Evolutionary conservation across 2,888 invertebrate genomes (phyloP).

Genomic region (Catotricha subobsoleta): DNA sequence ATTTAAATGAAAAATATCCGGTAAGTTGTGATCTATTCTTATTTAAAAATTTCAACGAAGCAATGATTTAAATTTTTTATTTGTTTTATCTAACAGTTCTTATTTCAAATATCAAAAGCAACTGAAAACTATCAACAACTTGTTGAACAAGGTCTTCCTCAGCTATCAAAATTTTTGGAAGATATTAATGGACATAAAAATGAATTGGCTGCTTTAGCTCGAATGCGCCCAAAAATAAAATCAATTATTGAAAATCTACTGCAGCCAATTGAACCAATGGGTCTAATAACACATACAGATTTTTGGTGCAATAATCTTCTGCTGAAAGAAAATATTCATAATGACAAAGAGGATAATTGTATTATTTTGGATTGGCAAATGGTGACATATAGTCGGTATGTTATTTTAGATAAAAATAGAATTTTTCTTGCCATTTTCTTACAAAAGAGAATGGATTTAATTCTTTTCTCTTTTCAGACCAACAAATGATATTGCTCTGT

Average conservation of each 20-base stretch:
- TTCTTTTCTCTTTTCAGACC: constrained; percentile 27
- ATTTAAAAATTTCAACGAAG: not conserved
- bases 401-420: no score
- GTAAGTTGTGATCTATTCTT: constrained; percentile 11
- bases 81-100: constrained; percentile 27
- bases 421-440: constrained; percentile 10
- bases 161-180: constrained; percentile 52
- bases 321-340: constrained; percentile 33
- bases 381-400: constrained; percentile 48
- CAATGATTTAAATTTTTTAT: not conserved
- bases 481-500: constrained; percentile 58
- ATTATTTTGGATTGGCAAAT: constrained; percentile 69
- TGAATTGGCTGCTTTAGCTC: constrained; percentile 39
- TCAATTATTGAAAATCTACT: constrained; percentile 51
- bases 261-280: constrained; percentile 52
- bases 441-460: not conserved
- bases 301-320: constrained; percentile 70
- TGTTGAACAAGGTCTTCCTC: constrained; percentile 58
- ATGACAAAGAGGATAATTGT: constrained; percentile 31
- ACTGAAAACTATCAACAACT: constrained; percentile 64
- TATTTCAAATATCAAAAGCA: constrained; percentile 60
- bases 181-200: constrained; percentile 43
- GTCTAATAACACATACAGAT: constrained; percentile 63
- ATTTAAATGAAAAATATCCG: constrained; percentile 17
- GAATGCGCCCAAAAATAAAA: constrained; percentile 46